Evolutionary conservation across 1,140 invertebrate genomes (phyloP).

Genomic region (Batillaria attramentaria): DNA sequence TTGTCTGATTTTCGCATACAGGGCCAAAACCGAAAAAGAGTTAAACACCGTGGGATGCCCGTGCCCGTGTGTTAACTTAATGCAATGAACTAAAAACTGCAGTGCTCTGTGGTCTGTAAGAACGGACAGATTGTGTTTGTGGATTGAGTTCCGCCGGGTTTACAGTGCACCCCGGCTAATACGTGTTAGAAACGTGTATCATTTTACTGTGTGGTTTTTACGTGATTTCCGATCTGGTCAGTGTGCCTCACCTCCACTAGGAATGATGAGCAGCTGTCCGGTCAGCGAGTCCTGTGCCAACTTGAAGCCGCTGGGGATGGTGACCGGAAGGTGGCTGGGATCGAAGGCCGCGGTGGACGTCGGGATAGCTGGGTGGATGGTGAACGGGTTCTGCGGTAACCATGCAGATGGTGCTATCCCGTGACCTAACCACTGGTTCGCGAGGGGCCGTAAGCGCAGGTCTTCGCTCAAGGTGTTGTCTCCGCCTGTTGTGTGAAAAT

Average conservation of each 20-base stretch:
- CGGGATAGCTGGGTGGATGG: slow-evolving; percentile 47
- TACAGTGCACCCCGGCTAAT: no score
- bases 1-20: no score
- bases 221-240: no score
- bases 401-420: slow-evolving; percentile 52
- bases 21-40: no score
- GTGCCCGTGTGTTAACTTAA: no score
- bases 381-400: slow-evolving; percentile 59
- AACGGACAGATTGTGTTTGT: background rate
- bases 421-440: slow-evolving; percentile 69
- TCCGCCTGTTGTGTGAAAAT: no score
- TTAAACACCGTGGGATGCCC: no score
- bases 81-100: no score
- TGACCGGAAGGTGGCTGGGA: slow-evolving; percentile 76
- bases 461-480: slow-evolving; percentile 67
- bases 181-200: no score
- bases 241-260: slow-evolving; percentile 79
- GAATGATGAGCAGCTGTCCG: slow-evolving; percentile 84
- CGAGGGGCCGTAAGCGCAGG: slow-evolving; percentile 78
- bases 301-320: slow-evolving; percentile 81
- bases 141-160: slow-evolving; percentile 3
- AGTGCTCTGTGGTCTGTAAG: no score
- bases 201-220: no score
- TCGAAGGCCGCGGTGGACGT: slow-evolving; percentile 75
- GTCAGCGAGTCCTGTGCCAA: slow-evolving; percentile 86